These are phyloP conservation scores for Acipenser oxyrinchus DNA, from an alignment of 2,797 vertebrate genomes.

Conservation along the genomic window DNA sequence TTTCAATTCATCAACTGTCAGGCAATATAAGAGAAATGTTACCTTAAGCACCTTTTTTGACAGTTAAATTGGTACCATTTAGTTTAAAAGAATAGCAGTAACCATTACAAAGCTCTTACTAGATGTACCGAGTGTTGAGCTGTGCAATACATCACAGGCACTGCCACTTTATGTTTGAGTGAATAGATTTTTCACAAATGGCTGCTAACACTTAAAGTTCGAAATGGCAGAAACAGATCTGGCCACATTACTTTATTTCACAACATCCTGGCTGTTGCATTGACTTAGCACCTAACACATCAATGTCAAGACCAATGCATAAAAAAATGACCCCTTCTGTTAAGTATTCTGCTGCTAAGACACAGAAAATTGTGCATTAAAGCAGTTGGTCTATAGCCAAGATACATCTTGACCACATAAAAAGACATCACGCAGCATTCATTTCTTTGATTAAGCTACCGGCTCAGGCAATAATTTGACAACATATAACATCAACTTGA, in stretches of 20 bases:
- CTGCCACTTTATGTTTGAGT: constrained; percentile 37
- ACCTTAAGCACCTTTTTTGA: constrained; percentile 50
- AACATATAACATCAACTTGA: not conserved
- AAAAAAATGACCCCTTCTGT: constrained; percentile 3
- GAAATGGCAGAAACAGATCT: constrained; percentile 30
- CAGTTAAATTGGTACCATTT: constrained; percentile 51
- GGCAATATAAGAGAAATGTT: constrained; percentile 36
- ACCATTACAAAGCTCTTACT: constrained; percentile 47
- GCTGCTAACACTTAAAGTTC: constrained; percentile 30
- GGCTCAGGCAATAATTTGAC: not conserved
- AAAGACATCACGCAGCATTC: not conserved
- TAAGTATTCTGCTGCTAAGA: constrained; percentile 2
- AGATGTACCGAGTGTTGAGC: constrained; percentile 37
- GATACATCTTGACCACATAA: not conserved
- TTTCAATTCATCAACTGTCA: constrained; percentile 38
- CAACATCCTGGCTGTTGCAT: constrained; percentile 20
- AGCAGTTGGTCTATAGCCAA: not conserved
- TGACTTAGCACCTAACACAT: constrained; percentile 19
- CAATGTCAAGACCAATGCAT: constrained; percentile 15
- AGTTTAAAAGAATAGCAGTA: constrained; percentile 42
- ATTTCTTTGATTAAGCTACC: no score
- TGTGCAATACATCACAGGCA: constrained; percentile 40
- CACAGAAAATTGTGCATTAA: constrained; percentile 1
- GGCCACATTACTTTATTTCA: constrained; percentile 28
- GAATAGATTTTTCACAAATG: constrained; percentile 44